Evolutionary conservation across 2,888 invertebrate genomes (phyloP).

Genomic region (Drosophila niveifrons): DNA sequence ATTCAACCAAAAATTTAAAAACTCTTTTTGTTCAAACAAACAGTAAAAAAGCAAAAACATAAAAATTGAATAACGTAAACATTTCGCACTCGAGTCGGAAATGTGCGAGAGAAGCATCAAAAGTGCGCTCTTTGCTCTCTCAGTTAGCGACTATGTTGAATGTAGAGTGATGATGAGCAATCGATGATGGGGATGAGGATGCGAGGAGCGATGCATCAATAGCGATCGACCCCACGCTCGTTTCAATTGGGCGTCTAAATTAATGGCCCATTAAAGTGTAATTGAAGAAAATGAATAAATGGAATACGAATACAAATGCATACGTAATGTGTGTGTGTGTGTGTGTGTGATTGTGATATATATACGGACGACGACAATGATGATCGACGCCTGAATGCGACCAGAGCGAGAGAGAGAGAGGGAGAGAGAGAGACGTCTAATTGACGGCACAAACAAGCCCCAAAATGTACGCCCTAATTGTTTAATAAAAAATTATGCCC

Average conservation of each 20-base stretch:
- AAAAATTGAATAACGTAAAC: background rate
- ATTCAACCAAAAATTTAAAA: background rate
- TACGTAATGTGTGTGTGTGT: background rate
- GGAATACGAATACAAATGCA: constrained; percentile 30
- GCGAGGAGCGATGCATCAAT: constrained; percentile 2
- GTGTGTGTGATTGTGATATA: background rate
- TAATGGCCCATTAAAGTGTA: constrained; percentile 60
- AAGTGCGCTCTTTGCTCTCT: too few relatives aligned
- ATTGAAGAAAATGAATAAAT: constrained; percentile 65
- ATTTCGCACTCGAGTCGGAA: background rate
- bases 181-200: background rate
- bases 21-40: too few relatives aligned
- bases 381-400: constrained; percentile 34
- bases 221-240: constrained; percentile 39
- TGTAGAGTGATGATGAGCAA: too few relatives aligned
- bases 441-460: constrained; percentile 47
- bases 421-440: constrained; percentile 26
- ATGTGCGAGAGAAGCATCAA: too few relatives aligned
- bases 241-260: constrained; percentile 61
- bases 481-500: constrained; percentile 66
- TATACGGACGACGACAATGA: constrained; percentile 15
- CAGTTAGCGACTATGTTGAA: background rate
- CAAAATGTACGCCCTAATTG: constrained; percentile 52
- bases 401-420: background rate
- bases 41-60: too few relatives aligned